Evolutionary conservation across 2,113 vertebrate genomes (phyloP).

Genomic region (Xiphophorus couchianus): DNA sequence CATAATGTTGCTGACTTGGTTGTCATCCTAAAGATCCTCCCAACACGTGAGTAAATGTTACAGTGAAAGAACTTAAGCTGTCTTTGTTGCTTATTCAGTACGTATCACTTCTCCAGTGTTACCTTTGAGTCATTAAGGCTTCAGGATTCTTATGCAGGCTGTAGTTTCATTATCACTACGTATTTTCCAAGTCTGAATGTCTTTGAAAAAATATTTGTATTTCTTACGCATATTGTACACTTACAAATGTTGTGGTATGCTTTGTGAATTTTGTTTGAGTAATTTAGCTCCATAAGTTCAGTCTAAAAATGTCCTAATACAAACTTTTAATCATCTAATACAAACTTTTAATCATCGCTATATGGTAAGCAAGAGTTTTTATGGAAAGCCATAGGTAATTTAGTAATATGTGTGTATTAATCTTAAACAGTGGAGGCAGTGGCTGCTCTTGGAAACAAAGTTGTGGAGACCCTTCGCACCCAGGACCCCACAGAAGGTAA

Average conservation of each 20-base stretch:
- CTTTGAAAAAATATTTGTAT: not conserved
- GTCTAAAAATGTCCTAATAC: not conserved
- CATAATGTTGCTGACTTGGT: slow-evolving; percentile 97
- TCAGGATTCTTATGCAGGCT: not conserved
- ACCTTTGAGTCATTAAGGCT: not conserved
- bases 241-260: no score
- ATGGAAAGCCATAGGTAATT: not conserved
- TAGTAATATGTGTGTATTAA: not conserved
- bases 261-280: no score
- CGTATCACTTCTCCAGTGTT: no score
- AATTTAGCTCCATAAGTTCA: no score
- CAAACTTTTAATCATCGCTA: not conserved
- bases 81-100: no score
- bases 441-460: slow-evolving; percentile 94
- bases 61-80: not conserved
- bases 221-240: not conserved
- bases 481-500: slow-evolving; percentile 94
- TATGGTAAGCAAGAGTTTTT: no score
- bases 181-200: not conserved
- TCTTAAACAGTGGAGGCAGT: slow-evolving; percentile 91
- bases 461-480: slow-evolving; percentile 91
- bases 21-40: slow-evolving; percentile 96
- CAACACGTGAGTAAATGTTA: slow-evolving; percentile 86
- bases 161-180: not conserved
- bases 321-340: not conserved